Evolutionary conservation across 2,113 vertebrate genomes (phyloP).

Genomic region (Apteryx owenii): DNA sequence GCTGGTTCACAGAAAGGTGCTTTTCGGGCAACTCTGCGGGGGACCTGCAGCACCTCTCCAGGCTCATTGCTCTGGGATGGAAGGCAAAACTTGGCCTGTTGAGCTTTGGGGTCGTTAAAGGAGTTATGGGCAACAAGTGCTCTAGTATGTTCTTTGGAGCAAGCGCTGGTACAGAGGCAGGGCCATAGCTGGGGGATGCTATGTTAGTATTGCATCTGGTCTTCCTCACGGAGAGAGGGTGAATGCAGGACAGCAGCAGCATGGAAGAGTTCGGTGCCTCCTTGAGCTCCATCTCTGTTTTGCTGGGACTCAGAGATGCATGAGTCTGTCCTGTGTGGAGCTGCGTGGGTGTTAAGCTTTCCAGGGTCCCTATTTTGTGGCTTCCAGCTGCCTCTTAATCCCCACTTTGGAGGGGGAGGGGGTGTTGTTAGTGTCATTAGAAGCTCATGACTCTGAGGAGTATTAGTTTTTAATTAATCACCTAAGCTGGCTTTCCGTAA

Average conservation of each 20-base stretch:
- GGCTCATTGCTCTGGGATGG: neutral
- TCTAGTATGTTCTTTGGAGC: fast-evolving
- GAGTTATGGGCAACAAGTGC: neutral
- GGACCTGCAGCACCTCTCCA: too few relatives aligned
- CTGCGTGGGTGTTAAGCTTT: neutral
- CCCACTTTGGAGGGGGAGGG: conserved; percentile 21
- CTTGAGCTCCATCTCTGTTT: neutral
- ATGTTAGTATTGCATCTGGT: neutral
- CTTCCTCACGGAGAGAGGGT: neutral
- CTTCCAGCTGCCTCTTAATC: conserved; percentile 56
- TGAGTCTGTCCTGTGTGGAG: fast-evolving
- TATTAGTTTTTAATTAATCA: conserved; percentile 80
- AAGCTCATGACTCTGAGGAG: conserved; percentile 77
- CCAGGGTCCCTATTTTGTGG: conserved; percentile 9
- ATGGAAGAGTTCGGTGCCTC: neutral
- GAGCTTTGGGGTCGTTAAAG: neutral
- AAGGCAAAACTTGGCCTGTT: neutral
- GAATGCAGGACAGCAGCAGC: neutral
- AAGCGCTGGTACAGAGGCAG: neutral
- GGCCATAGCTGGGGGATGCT: neutral
- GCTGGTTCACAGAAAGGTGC: neutral
- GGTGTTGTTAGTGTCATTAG: neutral
- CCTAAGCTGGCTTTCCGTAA: conserved; percentile 77
- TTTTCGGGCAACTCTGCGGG: neutral
- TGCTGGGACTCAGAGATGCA: neutral